Evolutionary conservation across 2,797 vertebrate species (phyloP), one percentile per base, ranked within the genome.

Genomic region (Amazona finschi): DNA sequence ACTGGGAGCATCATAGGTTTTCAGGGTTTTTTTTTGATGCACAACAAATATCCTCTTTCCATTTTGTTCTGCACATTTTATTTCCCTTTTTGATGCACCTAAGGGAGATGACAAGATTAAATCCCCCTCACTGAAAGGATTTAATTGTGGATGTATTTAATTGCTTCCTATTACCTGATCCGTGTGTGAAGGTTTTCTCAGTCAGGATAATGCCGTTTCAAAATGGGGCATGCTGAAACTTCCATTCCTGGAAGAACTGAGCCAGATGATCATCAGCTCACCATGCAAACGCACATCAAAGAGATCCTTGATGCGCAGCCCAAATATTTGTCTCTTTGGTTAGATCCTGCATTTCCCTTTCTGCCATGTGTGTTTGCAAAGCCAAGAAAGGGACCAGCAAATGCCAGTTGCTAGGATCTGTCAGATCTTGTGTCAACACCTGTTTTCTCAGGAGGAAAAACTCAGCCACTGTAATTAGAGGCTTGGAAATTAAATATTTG

Each of bases 401-500:
- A 93, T 90, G 93, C 91, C 89, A 96, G 93, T 94, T 96, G 87
- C 89, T 94, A 96, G 83, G 93, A 95, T 95, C 95, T 96, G 85
- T 94, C 89, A 93, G 95, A 96, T 95, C 94, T 93, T 96, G 83
- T 95, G 95, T 95, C 91, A 95, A 91, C 94, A 97, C 95, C 94
- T 94, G 95, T 96, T 97, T 96, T 88, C 95, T 95, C 95, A 72
- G 83, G 93, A 94, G 95, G 27, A 70, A 86, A 94, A 93, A 74
- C 83, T 90, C 93, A 95, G 94, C 91, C 95, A 94, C 87, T 91
- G 89, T 95, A 97, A 96, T 96, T 96, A 97, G 94, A 95, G 84
- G 93, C 93, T 91, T 97, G 95, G 82, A 96, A 96, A 95, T 96
- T 95, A 95, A 97, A 96, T 96, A 96, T 97, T 94, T 96, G 95